Conservation (phyloP, 2,797 vertebrate genomes). For the Chelonia mydas region DNA sequence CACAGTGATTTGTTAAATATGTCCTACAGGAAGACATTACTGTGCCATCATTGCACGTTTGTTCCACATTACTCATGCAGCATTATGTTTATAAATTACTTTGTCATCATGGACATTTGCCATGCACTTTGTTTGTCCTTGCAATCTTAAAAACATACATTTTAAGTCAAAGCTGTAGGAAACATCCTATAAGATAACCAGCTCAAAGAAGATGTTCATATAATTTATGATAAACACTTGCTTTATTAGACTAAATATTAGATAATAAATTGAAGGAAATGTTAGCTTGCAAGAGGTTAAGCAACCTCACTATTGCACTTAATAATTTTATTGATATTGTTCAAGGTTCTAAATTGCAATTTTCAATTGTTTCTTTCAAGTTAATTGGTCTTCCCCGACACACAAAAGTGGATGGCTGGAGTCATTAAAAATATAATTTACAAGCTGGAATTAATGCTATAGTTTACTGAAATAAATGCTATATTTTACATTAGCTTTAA, state of each 20-base stretch:
- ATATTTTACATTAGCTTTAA: neutral
- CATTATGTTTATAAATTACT: slow-evolving; percentile 64
- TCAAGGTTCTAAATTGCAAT: neutral
- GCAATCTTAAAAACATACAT: slow-evolving; percentile 8
- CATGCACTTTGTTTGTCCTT: slow-evolving; percentile 53
- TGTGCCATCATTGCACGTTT: neutral
- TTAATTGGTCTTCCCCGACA: neutral
- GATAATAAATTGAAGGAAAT: slow-evolving; percentile 56
- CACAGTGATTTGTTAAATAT: slow-evolving; percentile 36
- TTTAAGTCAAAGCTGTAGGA: slow-evolving; percentile 55
- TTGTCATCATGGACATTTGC: slow-evolving; percentile 32
- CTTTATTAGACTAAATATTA: slow-evolving; percentile 40
- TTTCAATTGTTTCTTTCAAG: neutral
- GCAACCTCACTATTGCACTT: neutral
- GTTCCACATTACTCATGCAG: neutral
- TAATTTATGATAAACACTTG: slow-evolving; percentile 46
- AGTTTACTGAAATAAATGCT: neutral
- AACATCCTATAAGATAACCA: slow-evolving; percentile 41
- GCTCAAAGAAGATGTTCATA: slow-evolving; percentile 53
- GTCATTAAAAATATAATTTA: neutral
- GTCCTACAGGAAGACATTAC: slow-evolving; percentile 49
- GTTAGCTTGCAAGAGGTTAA: slow-evolving; percentile 25
- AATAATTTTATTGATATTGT: slow-evolving; percentile 11
- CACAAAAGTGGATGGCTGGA: neutral
- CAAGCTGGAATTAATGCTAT: neutral